These are phyloP conservation scores for Hetaerina titia DNA, from an alignment of 2,888 invertebrate species.

Conservation along the genomic window DNA sequence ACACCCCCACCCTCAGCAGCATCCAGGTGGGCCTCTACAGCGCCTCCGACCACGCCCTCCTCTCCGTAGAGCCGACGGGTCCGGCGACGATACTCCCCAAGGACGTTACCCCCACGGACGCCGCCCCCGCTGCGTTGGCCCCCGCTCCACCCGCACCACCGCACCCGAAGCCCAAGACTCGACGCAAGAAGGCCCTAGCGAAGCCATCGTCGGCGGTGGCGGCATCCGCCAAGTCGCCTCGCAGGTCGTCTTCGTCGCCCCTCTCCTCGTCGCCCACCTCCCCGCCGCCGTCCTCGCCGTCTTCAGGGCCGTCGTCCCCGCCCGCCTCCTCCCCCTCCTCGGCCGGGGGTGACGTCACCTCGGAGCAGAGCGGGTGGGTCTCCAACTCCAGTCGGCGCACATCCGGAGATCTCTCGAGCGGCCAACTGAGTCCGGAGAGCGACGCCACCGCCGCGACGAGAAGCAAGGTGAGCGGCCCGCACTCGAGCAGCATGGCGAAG, in stretches of 20 bases:
- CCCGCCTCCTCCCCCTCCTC: conserved; percentile 73
- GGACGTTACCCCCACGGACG: conserved; percentile 57
- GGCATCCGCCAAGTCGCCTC: conserved; percentile 69
- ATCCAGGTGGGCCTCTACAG: conserved; percentile 73
- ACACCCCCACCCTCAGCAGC: conserved; percentile 70
- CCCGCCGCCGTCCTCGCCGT: conserved; percentile 38
- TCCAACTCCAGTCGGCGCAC: conserved; percentile 83
- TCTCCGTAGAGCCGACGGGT: conserved; percentile 72
- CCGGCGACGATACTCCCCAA: conserved; percentile 24
- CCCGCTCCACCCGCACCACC: not conserved
- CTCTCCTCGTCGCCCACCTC: conserved; percentile 68
- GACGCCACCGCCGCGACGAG: conserved; percentile 73
- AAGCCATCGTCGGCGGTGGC: conserved; percentile 65
- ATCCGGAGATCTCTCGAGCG: conserved; percentile 77
- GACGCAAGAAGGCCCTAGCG: not conserved
- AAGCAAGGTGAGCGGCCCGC: conserved; percentile 72
- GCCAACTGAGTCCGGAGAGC: conserved; percentile 74
- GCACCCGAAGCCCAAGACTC: not conserved
- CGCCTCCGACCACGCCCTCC: conserved; percentile 72
- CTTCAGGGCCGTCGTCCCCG: conserved; percentile 18
- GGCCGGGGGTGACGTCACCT: conserved; percentile 79
- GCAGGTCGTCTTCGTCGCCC: conserved; percentile 68
- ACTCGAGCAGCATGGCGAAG: not conserved
- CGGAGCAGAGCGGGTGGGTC: conserved; percentile 94
- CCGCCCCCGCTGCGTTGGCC: conserved; percentile 14